phyloP scores from a whole-genome alignment of 2,113 vertebrate species.

The Ovis canadensis region DNA sequence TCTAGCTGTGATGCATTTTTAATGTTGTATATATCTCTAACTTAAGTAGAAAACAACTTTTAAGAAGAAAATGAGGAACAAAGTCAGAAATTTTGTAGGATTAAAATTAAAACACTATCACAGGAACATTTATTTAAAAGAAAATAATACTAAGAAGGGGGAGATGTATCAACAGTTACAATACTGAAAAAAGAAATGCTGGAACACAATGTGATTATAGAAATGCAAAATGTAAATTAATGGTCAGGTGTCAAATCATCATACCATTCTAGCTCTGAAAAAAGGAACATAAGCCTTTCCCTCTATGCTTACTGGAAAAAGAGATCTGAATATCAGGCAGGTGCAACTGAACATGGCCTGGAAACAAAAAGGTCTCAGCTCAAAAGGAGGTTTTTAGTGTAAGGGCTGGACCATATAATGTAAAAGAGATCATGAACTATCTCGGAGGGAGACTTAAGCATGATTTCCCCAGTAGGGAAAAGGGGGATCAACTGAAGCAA shows the following conservation, averaged over 20 bases:
- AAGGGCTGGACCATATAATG: neutral
- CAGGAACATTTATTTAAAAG: neutral
- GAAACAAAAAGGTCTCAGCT: neutral
- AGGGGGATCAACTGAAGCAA: neutral
- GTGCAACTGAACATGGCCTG: neutral
- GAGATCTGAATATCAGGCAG: neutral
- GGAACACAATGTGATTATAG: neutral
- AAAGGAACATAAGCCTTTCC: neutral
- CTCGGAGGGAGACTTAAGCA: neutral
- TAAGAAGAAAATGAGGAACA: neutral
- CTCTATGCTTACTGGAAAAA: neutral
- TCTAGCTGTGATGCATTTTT: neutral
- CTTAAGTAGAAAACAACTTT: neutral
- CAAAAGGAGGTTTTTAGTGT: neutral
- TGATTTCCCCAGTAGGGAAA: neutral
- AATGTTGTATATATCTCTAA: neutral
- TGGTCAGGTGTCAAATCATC: neutral
- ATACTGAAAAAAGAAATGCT: neutral
- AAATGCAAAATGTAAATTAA: neutral
- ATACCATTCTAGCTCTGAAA: neutral
- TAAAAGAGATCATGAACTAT: neutral
- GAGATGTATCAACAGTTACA: neutral
- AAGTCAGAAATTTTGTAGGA: neutral
- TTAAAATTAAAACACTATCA: constrained; percentile 9
- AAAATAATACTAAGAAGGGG: neutral